Evolutionary conservation across 1,140 invertebrate species (phyloP).

Genomic region (Palaemon carinicauda): DNA sequence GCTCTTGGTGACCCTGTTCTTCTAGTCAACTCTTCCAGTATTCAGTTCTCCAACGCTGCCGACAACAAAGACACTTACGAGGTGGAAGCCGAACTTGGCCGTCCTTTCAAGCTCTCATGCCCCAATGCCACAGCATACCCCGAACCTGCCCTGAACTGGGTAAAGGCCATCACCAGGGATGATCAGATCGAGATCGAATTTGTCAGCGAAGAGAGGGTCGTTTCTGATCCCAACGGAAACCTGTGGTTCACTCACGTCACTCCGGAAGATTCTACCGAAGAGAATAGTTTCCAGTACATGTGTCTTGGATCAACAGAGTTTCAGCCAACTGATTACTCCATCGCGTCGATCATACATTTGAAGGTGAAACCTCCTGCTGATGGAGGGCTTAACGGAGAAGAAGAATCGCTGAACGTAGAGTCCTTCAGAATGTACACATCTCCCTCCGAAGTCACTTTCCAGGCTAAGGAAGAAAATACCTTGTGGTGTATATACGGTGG

Average conservation of each 20-base stretch:
- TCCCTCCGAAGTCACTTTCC: not conserved
- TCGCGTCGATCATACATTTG: constrained; percentile 42
- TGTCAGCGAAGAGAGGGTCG: constrained; percentile 41
- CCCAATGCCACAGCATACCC: constrained; percentile 50
- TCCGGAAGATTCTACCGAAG: constrained; percentile 26
- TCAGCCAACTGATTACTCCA: constrained; percentile 42
- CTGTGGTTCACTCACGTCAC: constrained; percentile 50
- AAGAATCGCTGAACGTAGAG: constrained; percentile 39
- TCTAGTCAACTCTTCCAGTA: constrained; percentile 50
- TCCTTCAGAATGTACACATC: constrained; percentile 55
- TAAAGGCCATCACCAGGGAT: constrained; percentile 14
- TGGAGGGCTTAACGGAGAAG: constrained; percentile 30
- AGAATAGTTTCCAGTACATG: constrained; percentile 37
- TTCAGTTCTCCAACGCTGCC: constrained; percentile 35
- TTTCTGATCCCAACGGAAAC: constrained; percentile 37
- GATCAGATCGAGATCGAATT: constrained; percentile 35
- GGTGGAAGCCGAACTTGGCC: constrained; percentile 47
- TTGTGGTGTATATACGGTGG: constrained; percentile 58
- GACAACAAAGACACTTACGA: constrained; percentile 22
- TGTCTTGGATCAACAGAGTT: constrained; percentile 42
- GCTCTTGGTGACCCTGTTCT: constrained; percentile 42
- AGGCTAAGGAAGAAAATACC: constrained; percentile 20
- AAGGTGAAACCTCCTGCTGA: constrained; percentile 34
- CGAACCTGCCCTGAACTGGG: constrained; percentile 47
- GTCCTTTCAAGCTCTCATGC: constrained; percentile 52